A percentile compares a stretch with the other conserved stretches of the same genome.
Conservation (phyloP, 2,113 vertebrate species). For the Nanorana parkeri region DNA sequence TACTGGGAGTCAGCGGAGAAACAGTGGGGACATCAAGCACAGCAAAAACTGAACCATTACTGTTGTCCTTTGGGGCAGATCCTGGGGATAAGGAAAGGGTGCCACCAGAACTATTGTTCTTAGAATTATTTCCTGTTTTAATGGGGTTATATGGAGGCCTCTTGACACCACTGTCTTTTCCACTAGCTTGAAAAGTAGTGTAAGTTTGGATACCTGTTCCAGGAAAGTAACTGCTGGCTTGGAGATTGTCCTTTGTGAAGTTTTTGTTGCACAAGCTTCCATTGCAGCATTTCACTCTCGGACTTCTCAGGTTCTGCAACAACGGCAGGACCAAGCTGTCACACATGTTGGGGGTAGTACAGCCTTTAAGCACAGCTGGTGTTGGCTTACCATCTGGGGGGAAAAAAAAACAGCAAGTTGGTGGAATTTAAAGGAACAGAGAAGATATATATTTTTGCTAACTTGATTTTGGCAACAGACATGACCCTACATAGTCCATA, state of each 20-base stretch:
- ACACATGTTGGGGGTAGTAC: conserved; percentile 42
- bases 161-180: background rate
- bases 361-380: conserved; percentile 32
- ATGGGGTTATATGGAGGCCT: background rate
- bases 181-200: background rate
- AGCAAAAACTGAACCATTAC: background rate
- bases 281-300: conserved; percentile 34
- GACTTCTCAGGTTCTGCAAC: background rate
- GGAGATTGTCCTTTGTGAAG: background rate
- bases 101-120: background rate
- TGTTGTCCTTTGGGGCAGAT: background rate
- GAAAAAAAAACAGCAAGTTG: background rate
- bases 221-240: background rate
- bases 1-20: background rate
- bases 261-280: conserved; percentile 41
- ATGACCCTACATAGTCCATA: too few species aligned
- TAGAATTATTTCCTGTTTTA: background rate
- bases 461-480: too few species aligned
- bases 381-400: background rate
- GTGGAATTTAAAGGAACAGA: background rate
- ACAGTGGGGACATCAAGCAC: background rate
- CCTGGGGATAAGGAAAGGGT: background rate
- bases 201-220: conserved; percentile 11
- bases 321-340: background rate
- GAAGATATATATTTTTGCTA: too few species aligned